Conservation (phyloP, 1,140 invertebrate genomes). For the Octopus sinensis region DNA sequence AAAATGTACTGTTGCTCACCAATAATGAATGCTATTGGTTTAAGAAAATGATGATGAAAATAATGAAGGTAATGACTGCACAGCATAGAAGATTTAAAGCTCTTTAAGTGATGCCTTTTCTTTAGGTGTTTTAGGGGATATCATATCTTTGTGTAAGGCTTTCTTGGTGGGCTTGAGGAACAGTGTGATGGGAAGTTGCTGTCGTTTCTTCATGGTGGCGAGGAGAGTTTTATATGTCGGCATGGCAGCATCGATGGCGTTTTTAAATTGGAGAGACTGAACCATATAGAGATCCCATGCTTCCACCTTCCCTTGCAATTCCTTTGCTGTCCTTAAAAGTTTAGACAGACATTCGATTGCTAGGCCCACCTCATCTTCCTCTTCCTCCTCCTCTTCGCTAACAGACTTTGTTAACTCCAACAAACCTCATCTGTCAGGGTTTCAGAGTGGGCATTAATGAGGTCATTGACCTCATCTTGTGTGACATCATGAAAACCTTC, state of each 20-base stretch:
- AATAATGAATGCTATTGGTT: conserved; percentile 5
- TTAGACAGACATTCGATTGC: too few relatives aligned
- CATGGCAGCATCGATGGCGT: conserved; percentile 7
- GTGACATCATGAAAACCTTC: too few relatives aligned
- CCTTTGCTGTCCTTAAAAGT: too few relatives aligned
- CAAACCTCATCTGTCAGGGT: too few relatives aligned
- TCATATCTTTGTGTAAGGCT: not conserved
- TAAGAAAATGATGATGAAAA: not conserved
- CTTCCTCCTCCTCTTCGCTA: too few relatives aligned
- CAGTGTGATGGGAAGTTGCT: not conserved
- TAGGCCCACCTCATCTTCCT: too few relatives aligned
- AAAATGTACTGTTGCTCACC: conserved; percentile 1
- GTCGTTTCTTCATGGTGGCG: conserved; percentile 7
- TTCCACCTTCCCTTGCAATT: not conserved
- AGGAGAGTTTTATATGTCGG: not conserved
- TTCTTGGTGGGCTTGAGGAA: conserved; percentile 7
- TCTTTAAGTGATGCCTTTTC: conserved; percentile 7
- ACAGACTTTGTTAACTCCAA: too few relatives aligned
- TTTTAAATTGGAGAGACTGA: conserved; percentile 8
- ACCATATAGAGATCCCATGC: conserved; percentile 7
- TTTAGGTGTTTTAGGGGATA: not conserved
- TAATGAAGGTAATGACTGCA: conserved; percentile 7
- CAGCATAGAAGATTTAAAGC: conserved; percentile 1
- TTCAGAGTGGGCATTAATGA: too few relatives aligned
- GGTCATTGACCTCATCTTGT: too few relatives aligned